A percentile compares a stretch with the other conserved stretches of the same genome.
Evolutionary conservation across 1,140 invertebrate species (phyloP).

Genomic region (Drosophila murphyi): DNA sequence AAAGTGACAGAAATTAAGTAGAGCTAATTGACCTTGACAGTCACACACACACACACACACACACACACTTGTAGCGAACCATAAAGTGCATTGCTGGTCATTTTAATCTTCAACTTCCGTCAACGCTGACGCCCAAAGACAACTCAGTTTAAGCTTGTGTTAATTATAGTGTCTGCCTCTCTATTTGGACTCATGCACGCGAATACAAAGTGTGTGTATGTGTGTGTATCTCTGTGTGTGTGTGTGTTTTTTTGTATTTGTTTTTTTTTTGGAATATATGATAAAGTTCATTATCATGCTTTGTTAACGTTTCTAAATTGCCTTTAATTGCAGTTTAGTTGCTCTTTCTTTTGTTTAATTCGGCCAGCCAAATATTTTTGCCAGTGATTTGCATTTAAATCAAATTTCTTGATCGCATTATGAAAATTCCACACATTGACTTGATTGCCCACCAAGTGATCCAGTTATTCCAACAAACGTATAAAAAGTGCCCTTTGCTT

Average conservation of each 20-base stretch:
- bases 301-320: constrained; percentile 59
- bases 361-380: constrained; percentile 15
- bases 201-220: not conserved
- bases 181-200: constrained; percentile 15
- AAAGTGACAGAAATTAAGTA: constrained; percentile 67
- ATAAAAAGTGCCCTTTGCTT: not conserved
- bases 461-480: not conserved
- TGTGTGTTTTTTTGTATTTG: not conserved
- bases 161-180: constrained; percentile 44
- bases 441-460: not conserved
- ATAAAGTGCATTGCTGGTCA: constrained; percentile 67
- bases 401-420: constrained; percentile 20
- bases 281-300: constrained; percentile 59
- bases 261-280: constrained; percentile 10
- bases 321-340: constrained; percentile 58
- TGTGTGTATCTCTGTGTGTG: not conserved
- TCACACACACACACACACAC: constrained; percentile 31
- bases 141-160: constrained; percentile 42
- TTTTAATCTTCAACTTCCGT: constrained; percentile 73
- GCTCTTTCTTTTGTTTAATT: constrained; percentile 13
- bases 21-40: constrained; percentile 72
- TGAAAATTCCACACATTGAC: not conserved
- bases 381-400: constrained; percentile 36
- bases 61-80: constrained; percentile 38
- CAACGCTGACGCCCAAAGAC: constrained; percentile 49